These are phyloP conservation scores for Phasia obesa DNA, from an alignment of 2,888 invertebrate species.

Conservation along the genomic window DNA sequence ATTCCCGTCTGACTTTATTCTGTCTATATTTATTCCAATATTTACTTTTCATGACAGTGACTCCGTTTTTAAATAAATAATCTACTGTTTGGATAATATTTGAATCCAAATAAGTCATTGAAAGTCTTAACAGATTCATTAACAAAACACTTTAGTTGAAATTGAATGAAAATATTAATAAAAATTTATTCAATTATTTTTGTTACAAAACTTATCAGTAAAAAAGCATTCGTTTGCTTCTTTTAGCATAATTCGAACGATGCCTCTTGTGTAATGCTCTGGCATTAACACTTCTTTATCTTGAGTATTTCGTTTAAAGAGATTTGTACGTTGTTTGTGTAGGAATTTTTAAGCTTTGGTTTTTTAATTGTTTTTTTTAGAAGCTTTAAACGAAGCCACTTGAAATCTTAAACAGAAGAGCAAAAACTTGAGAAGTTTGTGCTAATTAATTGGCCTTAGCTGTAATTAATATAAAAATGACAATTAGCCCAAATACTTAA, in stretches of 20 bases:
- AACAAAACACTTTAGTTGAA: no score
- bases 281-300: not conserved
- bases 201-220: not conserved
- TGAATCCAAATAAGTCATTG: no score
- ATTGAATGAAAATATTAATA: not conserved
- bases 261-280: not conserved
- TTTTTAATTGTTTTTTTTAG: not conserved
- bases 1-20: no score
- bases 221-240: not conserved
- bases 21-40: no score
- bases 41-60: no score
- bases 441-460: constrained; percentile 80
- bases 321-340: not conserved
- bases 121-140: no score
- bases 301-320: not conserved
- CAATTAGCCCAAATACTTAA: constrained; percentile 77
- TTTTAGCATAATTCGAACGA: not conserved
- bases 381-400: constrained; percentile 12
- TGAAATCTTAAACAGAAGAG: constrained; percentile 18
- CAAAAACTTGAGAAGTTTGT: constrained; percentile 75
- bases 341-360: constrained; percentile 12
- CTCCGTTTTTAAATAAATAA: no score
- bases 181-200: not conserved
- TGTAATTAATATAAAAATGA: constrained; percentile 79
- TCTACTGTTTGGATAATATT: no score